Evolutionary conservation across 2,797 vertebrate genomes (phyloP).

Genomic region (Telmatherina bonti): DNA sequence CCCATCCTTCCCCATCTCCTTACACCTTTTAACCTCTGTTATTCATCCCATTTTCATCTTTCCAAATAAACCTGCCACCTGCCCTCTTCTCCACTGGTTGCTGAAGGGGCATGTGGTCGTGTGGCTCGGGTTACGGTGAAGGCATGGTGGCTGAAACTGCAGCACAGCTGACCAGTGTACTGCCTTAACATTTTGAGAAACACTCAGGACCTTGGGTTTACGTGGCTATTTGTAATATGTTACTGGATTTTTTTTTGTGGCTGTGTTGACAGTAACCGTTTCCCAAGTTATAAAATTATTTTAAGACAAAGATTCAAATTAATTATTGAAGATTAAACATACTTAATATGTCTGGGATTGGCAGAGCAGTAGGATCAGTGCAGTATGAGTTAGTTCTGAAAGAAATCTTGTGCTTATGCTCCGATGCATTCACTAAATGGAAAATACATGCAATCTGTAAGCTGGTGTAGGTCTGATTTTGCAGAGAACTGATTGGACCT

Average conservation of each 20-base stretch:
- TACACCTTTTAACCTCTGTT: slow-evolving; percentile 83
- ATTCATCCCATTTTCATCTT: slow-evolving; percentile 84
- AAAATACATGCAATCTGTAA: background rate
- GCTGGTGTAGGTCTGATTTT: background rate
- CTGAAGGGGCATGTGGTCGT: slow-evolving; percentile 45
- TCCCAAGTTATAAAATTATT: slow-evolving; percentile 32
- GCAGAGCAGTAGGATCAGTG: background rate
- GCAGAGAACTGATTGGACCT: background rate
- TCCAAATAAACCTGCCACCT: slow-evolving; percentile 80
- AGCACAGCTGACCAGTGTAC: slow-evolving; percentile 54
- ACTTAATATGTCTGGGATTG: background rate
- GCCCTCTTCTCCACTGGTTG: slow-evolving; percentile 52
- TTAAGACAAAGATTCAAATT: background rate
- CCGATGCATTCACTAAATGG: background rate
- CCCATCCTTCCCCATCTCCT: slow-evolving; percentile 42
- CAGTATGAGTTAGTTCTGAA: background rate
- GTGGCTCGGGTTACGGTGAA: slow-evolving; percentile 57
- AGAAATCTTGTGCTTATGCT: background rate
- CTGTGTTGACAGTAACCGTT: slow-evolving; percentile 16
- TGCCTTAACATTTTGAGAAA: slow-evolving; percentile 27
- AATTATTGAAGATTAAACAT: background rate
- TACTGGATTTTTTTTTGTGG: slow-evolving; percentile 33
- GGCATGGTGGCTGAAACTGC: slow-evolving; percentile 27
- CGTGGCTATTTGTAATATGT: slow-evolving; percentile 21
- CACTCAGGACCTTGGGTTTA: background rate